Evolutionary conservation across 2,797 vertebrate species (phyloP).

Genomic region (Bucorvus abyssinicus): DNA sequence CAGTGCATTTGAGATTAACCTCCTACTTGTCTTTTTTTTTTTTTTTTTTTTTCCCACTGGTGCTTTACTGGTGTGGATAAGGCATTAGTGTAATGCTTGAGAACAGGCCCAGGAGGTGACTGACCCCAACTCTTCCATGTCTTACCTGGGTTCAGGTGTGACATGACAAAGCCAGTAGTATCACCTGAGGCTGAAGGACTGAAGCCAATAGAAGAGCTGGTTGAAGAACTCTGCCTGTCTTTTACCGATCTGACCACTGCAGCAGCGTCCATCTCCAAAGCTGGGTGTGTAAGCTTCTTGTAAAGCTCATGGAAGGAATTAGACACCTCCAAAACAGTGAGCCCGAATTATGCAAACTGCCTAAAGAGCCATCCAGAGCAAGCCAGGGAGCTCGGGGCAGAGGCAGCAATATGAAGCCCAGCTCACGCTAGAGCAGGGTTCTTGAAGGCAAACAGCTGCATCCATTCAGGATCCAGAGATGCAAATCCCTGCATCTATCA

Average conservation of each 20-base stretch:
- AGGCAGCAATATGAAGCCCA: neutral
- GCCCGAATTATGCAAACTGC: neutral
- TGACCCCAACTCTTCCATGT: neutral
- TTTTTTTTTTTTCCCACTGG: too few species aligned
- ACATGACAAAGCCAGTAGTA: neutral
- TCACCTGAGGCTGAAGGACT: neutral
- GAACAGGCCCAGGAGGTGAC: neutral
- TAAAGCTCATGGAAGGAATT: neutral
- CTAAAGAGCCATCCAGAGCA: neutral
- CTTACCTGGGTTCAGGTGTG: neutral
- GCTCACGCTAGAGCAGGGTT: neutral
- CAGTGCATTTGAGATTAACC: neutral
- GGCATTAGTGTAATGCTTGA: neutral
- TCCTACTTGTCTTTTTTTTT: neutral
- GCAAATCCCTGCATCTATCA: neutral
- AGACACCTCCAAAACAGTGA: fast-evolving
- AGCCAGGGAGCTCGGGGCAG: neutral
- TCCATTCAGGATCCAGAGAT: neutral
- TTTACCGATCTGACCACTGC: neutral
- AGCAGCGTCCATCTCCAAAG: neutral
- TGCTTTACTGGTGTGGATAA: neutral
- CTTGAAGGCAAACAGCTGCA: neutral
- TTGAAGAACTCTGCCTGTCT: neutral
- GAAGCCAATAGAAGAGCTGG: neutral
- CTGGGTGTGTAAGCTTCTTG: neutral